Base-by-base conservation (phyloP, 2,888 invertebrate genomes). In the Agrotis segetum region DNA sequence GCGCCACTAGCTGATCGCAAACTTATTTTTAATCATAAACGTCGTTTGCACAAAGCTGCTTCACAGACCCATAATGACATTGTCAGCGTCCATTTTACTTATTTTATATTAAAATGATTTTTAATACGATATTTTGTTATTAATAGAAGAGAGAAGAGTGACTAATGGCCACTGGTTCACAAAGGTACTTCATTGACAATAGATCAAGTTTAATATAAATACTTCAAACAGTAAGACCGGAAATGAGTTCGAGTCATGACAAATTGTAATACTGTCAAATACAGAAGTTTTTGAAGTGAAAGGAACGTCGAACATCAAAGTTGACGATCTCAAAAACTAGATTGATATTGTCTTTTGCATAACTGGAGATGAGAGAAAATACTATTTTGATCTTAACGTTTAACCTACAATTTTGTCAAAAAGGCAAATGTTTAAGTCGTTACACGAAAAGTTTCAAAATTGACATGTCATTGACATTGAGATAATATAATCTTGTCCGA, bases 11-110 rank as follows among this genome's bases (percentile, higher is more conserved):
- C 87, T 89, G 90, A 92, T 91, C 88, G 88, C 85, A 85, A 88
- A 88, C 84, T 89, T 89, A 92, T 94, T 94, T 94, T 93, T 92
- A 94, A 94, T 94, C 92, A 93, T 92, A 91, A 92, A 91, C 80
- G 92, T 93, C 93, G 84, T 84, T 68, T 76, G 87, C 93, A 93
- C 87, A 92, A 91, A 91, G 90, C 71, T 55, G 64, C 67, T 72
- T 69, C 56, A 21, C 79, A 84, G 59, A 79, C 74, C n/a, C 19
- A 53, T 92, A 92, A 92, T 89, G 85, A 90, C 76, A 81, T 83
- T 92, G 91, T 91, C 90, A 90, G 56, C 89, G 75, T 65, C 17
- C 58, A 29, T 55, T 58, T 21, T 40, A 59, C 17, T 24, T 66
- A 59, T 62, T 63, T 75, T 55, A 49, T 47, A 44, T 52, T 13